Percentiles rank a stretch among this genome's conserved stretches.
Conservation (phyloP, 1,140 invertebrate species). For the Aphelinus atriplicis region DNA sequence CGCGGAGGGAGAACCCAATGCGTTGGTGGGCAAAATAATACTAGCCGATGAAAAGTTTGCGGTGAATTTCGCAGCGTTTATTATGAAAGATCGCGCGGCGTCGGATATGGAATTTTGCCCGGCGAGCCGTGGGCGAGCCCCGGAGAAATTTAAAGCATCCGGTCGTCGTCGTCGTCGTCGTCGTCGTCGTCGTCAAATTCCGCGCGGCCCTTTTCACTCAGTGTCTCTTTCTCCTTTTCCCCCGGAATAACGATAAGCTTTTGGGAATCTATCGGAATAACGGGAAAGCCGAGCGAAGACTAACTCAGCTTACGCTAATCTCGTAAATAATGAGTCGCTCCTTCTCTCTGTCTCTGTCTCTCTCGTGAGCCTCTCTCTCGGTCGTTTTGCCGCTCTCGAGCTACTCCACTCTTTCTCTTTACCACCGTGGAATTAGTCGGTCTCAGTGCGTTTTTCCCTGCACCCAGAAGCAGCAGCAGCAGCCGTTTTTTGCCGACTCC, state of each 20-base stretch:
- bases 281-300: conserved; percentile 33
- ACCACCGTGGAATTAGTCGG: conserved; percentile 11
- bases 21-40: no score
- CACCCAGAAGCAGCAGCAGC: not conserved
- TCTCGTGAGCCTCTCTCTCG: not conserved
- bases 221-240: not conserved
- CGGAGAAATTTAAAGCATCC: conserved; percentile 11
- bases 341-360: not conserved
- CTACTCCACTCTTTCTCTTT: conserved; percentile 4
- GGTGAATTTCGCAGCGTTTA: no score
- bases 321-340: conserved; percentile 39
- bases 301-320: conserved; percentile 40
- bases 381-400: not conserved
- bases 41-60: no score
- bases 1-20: no score
- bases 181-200: not conserved
- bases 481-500: not conserved
- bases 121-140: no score
- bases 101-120: no score
- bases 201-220: not conserved
- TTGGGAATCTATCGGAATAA: conserved; percentile 38
- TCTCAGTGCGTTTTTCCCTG: conserved; percentile 3
- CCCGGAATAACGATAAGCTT: conserved; percentile 33
- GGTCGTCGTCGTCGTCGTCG: conserved; percentile 1
- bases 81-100: no score